Conservation (phyloP, 2,113 vertebrate species). For the Scatophagus argus region DNA sequence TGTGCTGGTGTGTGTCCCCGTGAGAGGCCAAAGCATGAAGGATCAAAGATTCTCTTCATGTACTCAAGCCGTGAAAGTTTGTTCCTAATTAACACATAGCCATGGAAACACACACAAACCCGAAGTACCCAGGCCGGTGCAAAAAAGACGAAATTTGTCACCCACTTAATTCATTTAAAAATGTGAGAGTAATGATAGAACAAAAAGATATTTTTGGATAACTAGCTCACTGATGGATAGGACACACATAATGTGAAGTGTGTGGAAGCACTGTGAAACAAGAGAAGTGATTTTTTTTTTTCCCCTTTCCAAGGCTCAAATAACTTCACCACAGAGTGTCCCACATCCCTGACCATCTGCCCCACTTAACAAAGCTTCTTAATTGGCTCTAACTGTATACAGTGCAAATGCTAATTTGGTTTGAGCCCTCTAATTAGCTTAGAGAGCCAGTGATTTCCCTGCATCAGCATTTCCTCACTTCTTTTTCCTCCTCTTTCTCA, state of each 20-base stretch:
- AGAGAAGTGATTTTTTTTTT: not conserved
- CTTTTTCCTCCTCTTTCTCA: conserved; percentile 47
- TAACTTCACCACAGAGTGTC: not conserved
- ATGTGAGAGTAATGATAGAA: not conserved
- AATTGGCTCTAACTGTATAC: conserved; percentile 51
- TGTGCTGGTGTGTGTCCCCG: conserved; percentile 13
- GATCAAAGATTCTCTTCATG: conserved; percentile 47
- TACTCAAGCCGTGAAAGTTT: conserved; percentile 11
- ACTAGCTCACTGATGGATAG: not conserved
- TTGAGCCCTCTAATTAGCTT: conserved; percentile 61
- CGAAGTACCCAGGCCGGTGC: not conserved
- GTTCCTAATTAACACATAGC: conserved; percentile 45
- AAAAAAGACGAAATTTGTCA: conserved; percentile 27
- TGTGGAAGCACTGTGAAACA: not conserved
- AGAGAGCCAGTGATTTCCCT: conserved; percentile 41
- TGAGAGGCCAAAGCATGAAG: conserved; percentile 25
- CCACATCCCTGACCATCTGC: conserved; percentile 48
- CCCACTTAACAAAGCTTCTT: conserved; percentile 44
- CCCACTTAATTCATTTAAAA: conserved; percentile 10
- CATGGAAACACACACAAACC: conserved; percentile 24
- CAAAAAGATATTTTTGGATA: conserved; percentile 5
- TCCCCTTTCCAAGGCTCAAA: not conserved
- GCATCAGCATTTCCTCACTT: conserved; percentile 66
- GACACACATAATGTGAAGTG: not conserved
- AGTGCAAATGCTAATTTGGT: conserved; percentile 32